Evolutionary conservation across 1,140 invertebrate species (phyloP).

Genomic region (roundworm (Caenorhabditis elegans)): WBcel235 BX284603.4:835501-836000

Average conservation of each 20-base stretch:
- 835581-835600: slow-evolving; percentile 36
- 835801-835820: slow-evolving; percentile 42
- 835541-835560: slow-evolving; percentile 5
- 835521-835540: slow-evolving; percentile 31
- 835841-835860: slow-evolving; percentile 54
- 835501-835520: slow-evolving; percentile 6
- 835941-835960: slow-evolving; percentile 43
- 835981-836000: slow-evolving; percentile 50
- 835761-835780: not conserved
- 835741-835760: not conserved
- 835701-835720: not conserved
- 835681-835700: not conserved
- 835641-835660: not conserved
- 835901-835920: slow-evolving; percentile 58
- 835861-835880: slow-evolving; percentile 54
- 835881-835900: slow-evolving; percentile 55
- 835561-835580: slow-evolving; percentile 41
- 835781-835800: not conserved
- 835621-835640: no score
- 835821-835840: slow-evolving; percentile 58
- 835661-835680: not conserved
- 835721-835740: not conserved
- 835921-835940: slow-evolving; percentile 50
- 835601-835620: not conserved
- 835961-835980: slow-evolving; percentile 42